Conservation (phyloP, 2,797 vertebrate genomes). For the Hybognathus amarus region DNA sequence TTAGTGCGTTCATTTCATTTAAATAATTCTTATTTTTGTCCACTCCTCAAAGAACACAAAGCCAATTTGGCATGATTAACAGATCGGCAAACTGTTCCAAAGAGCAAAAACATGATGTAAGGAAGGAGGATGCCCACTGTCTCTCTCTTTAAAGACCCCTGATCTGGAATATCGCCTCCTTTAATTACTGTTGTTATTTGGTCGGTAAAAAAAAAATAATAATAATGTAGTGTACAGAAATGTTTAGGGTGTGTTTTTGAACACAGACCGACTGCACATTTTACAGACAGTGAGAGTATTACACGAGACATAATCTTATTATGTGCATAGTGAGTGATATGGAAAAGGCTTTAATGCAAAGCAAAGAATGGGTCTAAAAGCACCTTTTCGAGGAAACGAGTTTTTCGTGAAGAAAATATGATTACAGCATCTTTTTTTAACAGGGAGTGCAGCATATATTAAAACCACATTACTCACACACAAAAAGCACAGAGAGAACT, state of each 20-base stretch:
- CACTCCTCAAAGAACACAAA: too few relatives aligned
- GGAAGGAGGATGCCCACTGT: not conserved
- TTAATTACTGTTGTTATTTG: constrained; percentile 1
- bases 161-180: not conserved
- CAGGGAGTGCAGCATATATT: not conserved
- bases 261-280: constrained; percentile 55
- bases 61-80: not conserved
- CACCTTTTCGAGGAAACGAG: constrained; percentile 22
- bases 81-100: not conserved
- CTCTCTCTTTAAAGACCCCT: not conserved
- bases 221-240: not conserved
- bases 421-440: constrained; percentile 23
- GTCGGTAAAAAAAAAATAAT: not conserved
- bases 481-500: not conserved
- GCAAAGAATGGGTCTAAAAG: constrained; percentile 22
- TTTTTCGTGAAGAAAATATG: constrained; percentile 14
- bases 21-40: not conserved
- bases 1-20: not conserved
- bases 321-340: constrained; percentile 20
- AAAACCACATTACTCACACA: not conserved
- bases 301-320: constrained; percentile 22
- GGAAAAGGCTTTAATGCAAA: constrained; percentile 3
- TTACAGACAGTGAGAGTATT: constrained; percentile 1
- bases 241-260: constrained; percentile 43
- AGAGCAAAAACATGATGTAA: not conserved